Conservation (phyloP, 2,888 invertebrate genomes). For the Habroteleia sp. region DNA sequence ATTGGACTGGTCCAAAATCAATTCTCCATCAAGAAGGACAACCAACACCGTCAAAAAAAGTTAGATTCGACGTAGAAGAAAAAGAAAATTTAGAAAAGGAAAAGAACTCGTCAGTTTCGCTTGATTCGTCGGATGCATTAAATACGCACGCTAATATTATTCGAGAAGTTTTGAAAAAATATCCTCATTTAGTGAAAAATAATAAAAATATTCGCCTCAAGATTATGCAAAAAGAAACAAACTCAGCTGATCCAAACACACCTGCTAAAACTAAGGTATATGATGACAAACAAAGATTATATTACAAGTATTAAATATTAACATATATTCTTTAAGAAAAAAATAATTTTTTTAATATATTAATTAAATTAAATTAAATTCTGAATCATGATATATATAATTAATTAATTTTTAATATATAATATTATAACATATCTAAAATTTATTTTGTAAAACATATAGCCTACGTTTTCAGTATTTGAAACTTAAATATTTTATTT, state of each 20-base stretch:
- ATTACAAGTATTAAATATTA: too few species aligned
- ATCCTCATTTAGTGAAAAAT: conserved; percentile 92
- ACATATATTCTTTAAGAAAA: too few species aligned
- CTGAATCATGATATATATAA: too few species aligned
- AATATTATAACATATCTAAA: too few species aligned
- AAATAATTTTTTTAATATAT: too few species aligned
- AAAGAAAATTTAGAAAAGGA: conserved; percentile 83
- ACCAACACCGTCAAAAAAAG: conserved; percentile 79
- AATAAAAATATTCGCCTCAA: conserved; percentile 93
- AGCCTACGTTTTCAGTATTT: too few species aligned
- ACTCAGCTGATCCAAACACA: conserved; percentile 72
- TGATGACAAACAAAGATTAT: too few species aligned
- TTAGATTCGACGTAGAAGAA: conserved; percentile 84
- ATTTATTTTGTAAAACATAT: too few species aligned
- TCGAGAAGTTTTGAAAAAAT: conserved; percentile 92
- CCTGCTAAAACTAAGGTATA: conserved; percentile 79
- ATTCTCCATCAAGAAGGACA: conserved; percentile 74
- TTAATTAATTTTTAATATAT: too few species aligned
- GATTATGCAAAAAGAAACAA: conserved; percentile 86
- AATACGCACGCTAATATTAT: conserved; percentile 92
- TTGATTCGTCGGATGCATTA: conserved; percentile 72
- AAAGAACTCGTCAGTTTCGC: conserved; percentile 64
- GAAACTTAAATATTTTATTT: too few species aligned
- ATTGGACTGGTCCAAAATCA: conserved; percentile 76
- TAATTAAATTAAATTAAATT: too few species aligned